Evolutionary conservation across 2,888 invertebrate species (phyloP).

Genomic region (Lycia hirtaria): DNA sequence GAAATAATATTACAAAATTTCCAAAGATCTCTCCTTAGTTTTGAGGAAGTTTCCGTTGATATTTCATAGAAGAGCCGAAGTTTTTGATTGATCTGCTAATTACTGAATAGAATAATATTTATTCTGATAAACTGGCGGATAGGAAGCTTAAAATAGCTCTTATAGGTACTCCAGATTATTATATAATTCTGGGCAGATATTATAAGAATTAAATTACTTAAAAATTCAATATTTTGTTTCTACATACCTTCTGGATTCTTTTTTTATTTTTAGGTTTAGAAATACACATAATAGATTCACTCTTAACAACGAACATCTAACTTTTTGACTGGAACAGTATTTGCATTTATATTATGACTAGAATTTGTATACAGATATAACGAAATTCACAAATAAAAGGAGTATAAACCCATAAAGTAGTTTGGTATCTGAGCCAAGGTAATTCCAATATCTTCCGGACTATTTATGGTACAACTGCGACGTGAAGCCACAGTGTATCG

Average conservation of each 20-base stretch:
- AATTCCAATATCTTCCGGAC: background rate
- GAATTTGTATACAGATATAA: background rate
- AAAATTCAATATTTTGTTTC: no score
- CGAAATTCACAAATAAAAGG: background rate
- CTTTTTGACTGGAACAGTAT: no score
- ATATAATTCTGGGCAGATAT: no score
- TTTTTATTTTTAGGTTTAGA: no score
- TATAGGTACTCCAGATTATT: background rate
- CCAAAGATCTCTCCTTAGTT: constrained; percentile 2
- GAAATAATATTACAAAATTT: background rate
- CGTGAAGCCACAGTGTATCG: background rate
- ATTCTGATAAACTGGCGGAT: background rate
- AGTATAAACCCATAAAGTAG: background rate
- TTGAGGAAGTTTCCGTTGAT: constrained; percentile 27
- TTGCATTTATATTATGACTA: no score
- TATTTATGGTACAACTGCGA: background rate
- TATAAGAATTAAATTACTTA: no score
- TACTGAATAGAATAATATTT: constrained; percentile 18
- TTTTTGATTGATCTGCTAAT: constrained; percentile 33
- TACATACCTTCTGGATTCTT: no score
- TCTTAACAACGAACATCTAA: no score
- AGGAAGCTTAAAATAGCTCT: background rate
- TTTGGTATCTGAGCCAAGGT: background rate
- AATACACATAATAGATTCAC: no score
- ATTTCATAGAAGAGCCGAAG: constrained; percentile 28